Conservation (phyloP, 2,113 vertebrate species). For the Zapus hudsonius region DNA sequence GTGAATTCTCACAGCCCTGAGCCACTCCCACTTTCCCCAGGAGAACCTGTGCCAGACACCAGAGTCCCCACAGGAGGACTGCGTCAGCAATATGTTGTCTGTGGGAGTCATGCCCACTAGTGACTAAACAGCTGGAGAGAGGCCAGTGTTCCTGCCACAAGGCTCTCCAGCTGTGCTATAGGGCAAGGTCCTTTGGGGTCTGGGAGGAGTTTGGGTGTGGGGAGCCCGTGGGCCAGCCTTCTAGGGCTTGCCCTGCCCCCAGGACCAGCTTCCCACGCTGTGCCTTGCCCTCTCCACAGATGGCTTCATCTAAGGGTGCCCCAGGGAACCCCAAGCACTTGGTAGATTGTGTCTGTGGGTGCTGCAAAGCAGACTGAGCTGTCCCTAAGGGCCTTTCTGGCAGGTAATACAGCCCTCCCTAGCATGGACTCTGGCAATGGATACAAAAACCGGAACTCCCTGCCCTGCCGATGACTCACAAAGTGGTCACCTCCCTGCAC, state of each 20-base stretch:
- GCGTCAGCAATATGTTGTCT: neutral
- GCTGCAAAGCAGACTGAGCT: neutral
- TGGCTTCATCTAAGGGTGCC: fast-evolving
- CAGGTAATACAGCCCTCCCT: neutral
- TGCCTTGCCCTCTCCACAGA: neutral
- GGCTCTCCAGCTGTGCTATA: neutral
- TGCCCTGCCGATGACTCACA: neutral
- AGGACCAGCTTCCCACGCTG: neutral
- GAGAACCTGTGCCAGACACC: neutral
- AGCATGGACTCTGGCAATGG: neutral
- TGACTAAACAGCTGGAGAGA: neutral
- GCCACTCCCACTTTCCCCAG: neutral
- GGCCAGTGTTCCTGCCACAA: no score
- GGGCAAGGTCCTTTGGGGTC: neutral
- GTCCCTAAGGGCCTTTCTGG: neutral
- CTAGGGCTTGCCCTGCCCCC: neutral
- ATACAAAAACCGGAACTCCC: neutral
- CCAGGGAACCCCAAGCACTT: no score
- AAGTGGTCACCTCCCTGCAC: neutral
- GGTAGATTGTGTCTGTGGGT: neutral
- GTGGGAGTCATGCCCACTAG: neutral
- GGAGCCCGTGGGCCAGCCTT: fast-evolving
- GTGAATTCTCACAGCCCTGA: neutral
- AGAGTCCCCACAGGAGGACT: neutral
- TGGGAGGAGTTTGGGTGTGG: neutral